Percentiles rank a stretch among this genome's conserved stretches.
Conservation (phyloP, 1,140 invertebrate genomes). For the Anastatus disparis region DNA sequence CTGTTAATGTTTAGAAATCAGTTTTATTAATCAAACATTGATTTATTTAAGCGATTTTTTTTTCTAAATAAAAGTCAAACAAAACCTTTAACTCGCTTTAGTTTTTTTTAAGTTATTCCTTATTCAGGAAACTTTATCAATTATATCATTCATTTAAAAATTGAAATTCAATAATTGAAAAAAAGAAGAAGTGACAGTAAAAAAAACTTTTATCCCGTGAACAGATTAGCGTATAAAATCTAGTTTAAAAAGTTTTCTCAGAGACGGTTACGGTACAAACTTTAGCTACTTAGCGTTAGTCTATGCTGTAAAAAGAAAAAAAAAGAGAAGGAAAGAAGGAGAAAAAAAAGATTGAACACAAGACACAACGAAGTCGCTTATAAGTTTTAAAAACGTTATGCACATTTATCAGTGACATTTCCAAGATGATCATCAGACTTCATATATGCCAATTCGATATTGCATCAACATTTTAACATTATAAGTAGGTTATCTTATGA, state of each 20-base stretch:
- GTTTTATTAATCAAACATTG: too few relatives aligned
- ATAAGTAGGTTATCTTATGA: neutral
- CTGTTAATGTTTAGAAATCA: too few relatives aligned
- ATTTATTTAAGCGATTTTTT: too few relatives aligned
- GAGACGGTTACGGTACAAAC: neutral
- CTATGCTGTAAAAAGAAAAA: too few relatives aligned
- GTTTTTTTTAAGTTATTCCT: too few relatives aligned
- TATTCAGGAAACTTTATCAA: too few relatives aligned
- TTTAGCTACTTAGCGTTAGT: neutral
- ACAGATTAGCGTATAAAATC: constrained; percentile 11
- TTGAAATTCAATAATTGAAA: too few relatives aligned
- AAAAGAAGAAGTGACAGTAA: too few relatives aligned
- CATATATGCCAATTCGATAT: constrained; percentile 10
- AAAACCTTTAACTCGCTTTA: too few relatives aligned
- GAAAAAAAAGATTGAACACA: neutral
- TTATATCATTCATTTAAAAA: too few relatives aligned
- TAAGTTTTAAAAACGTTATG: constrained; percentile 9
- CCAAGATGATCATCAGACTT: constrained; percentile 13
- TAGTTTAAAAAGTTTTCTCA: constrained; percentile 22
- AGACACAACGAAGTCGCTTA: neutral
- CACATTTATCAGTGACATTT: constrained; percentile 39
- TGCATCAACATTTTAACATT: constrained; percentile 13
- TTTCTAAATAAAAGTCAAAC: too few relatives aligned
- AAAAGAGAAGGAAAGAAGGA: neutral
- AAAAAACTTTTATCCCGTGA: too few relatives aligned